Conservation (phyloP, 2,797 vertebrate species). For the Thaleichthys pacificus region DNA sequence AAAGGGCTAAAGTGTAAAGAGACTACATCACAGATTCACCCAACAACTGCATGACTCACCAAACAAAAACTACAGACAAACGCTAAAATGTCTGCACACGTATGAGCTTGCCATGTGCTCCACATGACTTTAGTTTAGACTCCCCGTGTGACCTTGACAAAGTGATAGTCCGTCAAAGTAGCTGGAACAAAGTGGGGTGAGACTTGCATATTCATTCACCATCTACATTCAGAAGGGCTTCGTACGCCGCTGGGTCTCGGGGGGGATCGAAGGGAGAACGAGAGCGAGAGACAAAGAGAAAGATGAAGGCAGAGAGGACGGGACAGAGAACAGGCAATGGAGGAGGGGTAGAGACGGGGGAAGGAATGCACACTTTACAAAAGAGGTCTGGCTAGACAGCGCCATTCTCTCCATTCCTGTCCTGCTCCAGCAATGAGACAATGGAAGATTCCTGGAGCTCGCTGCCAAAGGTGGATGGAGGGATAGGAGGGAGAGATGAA, state of each 20-base stretch:
- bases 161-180: not conserved
- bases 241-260: not conserved
- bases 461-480: conserved; percentile 28
- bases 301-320: conserved; percentile 14
- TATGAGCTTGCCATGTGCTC: no score
- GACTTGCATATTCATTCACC: not conserved
- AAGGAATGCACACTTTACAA: conserved; percentile 59
- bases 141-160: not conserved
- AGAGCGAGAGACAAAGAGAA: conserved; percentile 31
- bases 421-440: conserved; percentile 64
- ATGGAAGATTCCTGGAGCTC: conserved; percentile 65
- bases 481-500: conserved; percentile 7
- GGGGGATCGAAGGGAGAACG: conserved; percentile 7
- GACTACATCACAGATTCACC: no score
- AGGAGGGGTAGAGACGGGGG: conserved; percentile 32
- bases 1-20: not conserved
- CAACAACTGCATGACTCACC: no score
- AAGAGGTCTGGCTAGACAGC: conserved; percentile 51
- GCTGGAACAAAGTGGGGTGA: not conserved
- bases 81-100: not conserved
- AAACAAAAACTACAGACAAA: conserved; percentile 37
- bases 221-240: conserved; percentile 1
- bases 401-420: conserved; percentile 48
- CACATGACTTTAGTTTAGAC: no score
- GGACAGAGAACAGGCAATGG: conserved; percentile 16